Evolutionary conservation across 1,140 invertebrate genomes (phyloP).

Genomic region (Cydia amplana): DNA sequence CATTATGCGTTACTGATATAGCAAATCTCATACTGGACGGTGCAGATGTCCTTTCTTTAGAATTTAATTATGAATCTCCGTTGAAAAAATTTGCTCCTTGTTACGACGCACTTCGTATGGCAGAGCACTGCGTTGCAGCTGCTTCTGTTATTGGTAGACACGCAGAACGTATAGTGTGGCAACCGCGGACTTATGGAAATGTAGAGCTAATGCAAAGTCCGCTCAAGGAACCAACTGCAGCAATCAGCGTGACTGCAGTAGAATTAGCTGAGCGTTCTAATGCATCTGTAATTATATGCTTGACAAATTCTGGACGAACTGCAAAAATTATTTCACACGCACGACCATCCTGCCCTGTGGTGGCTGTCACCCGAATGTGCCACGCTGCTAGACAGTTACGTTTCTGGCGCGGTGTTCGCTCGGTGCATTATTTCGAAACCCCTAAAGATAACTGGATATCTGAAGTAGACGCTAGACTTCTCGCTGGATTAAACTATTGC

Average conservation of each 20-base stretch:
- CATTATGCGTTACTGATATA: conserved; percentile 82
- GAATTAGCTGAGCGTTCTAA: conserved; percentile 84
- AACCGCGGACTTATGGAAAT: conserved; percentile 63
- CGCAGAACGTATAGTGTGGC: conserved; percentile 82
- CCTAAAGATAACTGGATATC: conserved; percentile 81
- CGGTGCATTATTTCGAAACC: conserved; percentile 82
- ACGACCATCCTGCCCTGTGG: conserved; percentile 86
- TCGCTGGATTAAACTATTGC: conserved; percentile 85
- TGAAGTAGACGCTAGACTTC: conserved; percentile 87
- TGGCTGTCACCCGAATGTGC: conserved; percentile 85
- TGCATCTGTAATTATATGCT: conserved; percentile 86
- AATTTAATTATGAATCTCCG: conserved; percentile 81
- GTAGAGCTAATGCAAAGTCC: conserved; percentile 60
- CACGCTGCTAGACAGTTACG: conserved; percentile 85
- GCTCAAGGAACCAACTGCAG: conserved; percentile 83
- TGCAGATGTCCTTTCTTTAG: conserved; percentile 83
- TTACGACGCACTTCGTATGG: conserved; percentile 65
- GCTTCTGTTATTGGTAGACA: conserved; percentile 84
- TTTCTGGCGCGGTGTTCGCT: conserved; percentile 85
- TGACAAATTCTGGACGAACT: conserved; percentile 86
- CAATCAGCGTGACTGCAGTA: conserved; percentile 88
- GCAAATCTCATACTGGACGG: conserved; percentile 86
- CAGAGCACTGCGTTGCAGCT: conserved; percentile 81
- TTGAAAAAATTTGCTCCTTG: conserved; percentile 80
- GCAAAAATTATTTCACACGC: conserved; percentile 86